These are phyloP conservation scores for Drosophila niveifrons DNA, from an alignment of 2,888 invertebrate species.

Conservation along the genomic window DNA sequence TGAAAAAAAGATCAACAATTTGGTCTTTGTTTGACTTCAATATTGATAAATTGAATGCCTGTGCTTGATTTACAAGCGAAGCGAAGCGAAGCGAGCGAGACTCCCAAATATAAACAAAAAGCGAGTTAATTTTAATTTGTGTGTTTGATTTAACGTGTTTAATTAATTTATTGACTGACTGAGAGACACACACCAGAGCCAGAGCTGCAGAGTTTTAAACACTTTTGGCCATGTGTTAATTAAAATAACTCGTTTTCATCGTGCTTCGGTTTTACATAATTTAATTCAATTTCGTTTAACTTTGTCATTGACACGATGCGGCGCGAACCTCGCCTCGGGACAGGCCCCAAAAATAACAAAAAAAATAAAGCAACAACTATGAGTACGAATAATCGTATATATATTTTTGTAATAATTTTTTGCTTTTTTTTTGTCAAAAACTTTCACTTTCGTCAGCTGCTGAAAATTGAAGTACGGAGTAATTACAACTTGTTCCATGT, in stretches of 20 bases:
- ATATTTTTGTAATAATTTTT: constrained; percentile 46
- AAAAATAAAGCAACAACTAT: constrained; percentile 7
- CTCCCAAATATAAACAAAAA: constrained; percentile 35
- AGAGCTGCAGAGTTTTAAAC: constrained; percentile 2
- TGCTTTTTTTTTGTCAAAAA: constrained; percentile 32
- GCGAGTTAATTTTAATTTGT: constrained; percentile 11
- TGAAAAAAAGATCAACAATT: constrained; percentile 7
- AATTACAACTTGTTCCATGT: constrained; percentile 31
- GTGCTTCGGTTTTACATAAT: constrained; percentile 49
- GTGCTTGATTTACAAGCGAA: constrained; percentile 28
- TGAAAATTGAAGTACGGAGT: constrained; percentile 18
- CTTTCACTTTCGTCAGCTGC: constrained; percentile 51
- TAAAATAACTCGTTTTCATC: constrained; percentile 45
- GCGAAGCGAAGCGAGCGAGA: constrained; percentile 1
- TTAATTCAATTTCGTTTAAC: constrained; percentile 46
- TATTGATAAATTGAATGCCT: constrained; percentile 43
- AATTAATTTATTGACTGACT: constrained; percentile 32
- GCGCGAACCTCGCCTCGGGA: constrained; percentile 1
- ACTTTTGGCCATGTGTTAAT: constrained; percentile 30
- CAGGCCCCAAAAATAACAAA: constrained; percentile 17
- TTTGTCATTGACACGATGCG: constrained; percentile 57
- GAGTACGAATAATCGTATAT: constrained; percentile 13
- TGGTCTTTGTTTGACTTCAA: constrained; percentile 32
- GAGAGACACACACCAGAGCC: too few relatives aligned
- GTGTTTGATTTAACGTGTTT: constrained; percentile 29